A percentile compares a stretch with the other conserved stretches of the same genome.
Conservation (phyloP, 2,113 vertebrate genomes). For the Rousettus leschenaultii region DNA sequence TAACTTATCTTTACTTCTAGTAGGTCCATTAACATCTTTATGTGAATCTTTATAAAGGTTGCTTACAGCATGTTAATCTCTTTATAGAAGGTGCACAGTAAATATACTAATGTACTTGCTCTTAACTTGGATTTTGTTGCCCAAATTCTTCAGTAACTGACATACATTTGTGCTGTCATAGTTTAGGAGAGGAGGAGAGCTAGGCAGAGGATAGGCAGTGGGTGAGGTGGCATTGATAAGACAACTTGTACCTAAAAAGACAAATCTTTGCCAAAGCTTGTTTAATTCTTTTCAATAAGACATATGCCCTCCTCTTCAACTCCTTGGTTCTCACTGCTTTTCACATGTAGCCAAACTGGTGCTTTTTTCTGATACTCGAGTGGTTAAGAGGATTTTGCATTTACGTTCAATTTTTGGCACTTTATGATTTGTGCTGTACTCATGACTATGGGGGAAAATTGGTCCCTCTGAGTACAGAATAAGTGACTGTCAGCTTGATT, state of each 20-base stretch:
- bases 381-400: conserved; percentile 40
- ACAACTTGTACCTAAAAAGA: background rate
- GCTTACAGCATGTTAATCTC: background rate
- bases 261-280: conserved; percentile 12
- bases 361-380: conserved; percentile 55
- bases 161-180: background rate
- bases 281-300: conserved; percentile 19
- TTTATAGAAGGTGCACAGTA: background rate
- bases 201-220: background rate
- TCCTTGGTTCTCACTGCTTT: conserved; percentile 47
- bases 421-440: conserved; percentile 51
- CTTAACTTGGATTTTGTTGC: background rate
- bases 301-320: background rate
- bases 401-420: conserved; percentile 63
- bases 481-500: conserved; percentile 50
- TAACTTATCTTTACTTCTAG: background rate
- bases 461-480: conserved; percentile 40
- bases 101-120: background rate
- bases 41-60: background rate
- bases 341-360: conserved; percentile 23
- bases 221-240: background rate
- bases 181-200: background rate
- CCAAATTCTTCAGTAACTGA: background rate
- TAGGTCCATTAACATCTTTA: background rate
- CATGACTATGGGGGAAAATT: conserved; percentile 49